Conservation (phyloP, 2,888 invertebrate genomes). For the Elegia similella region DNA sequence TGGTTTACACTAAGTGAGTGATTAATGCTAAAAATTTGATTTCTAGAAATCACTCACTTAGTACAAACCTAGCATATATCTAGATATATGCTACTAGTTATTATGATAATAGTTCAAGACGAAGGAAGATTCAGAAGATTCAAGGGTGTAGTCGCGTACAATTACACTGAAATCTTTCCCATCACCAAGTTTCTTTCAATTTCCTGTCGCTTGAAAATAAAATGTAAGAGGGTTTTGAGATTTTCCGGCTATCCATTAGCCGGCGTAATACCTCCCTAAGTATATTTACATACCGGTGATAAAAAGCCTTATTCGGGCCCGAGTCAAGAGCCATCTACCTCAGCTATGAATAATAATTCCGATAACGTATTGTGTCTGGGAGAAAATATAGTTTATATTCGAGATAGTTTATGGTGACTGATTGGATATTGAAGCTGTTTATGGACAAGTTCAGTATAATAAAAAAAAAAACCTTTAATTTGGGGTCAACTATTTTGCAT, state of each 20-base stretch:
- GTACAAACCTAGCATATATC: too few relatives aligned
- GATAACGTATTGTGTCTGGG: conserved; percentile 2
- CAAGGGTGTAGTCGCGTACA: too few relatives aligned
- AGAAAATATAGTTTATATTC: neutral
- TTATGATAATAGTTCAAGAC: too few relatives aligned
- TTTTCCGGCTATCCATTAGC: conserved; percentile 10
- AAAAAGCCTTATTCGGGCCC: conserved; percentile 6
- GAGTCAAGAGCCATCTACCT: conserved; percentile 1
- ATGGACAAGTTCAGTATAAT: too few relatives aligned
- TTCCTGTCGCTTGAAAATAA: neutral
- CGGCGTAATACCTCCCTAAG: conserved; percentile 3
- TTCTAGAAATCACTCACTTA: too few relatives aligned
- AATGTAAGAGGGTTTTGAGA: neutral
- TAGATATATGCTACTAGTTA: too few relatives aligned
- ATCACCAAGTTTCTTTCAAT: neutral
- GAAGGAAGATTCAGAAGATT: too few relatives aligned
- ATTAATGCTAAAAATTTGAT: too few relatives aligned
- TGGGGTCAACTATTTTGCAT: too few relatives aligned
- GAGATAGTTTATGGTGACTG: neutral
- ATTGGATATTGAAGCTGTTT: too few relatives aligned
- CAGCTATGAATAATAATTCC: neutral
- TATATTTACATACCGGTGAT: conserved; percentile 7
- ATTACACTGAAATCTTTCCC: neutral
- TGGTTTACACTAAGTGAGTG: too few relatives aligned
- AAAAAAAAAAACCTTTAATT: too few relatives aligned